Evolutionary conservation across 2,888 invertebrate species (phyloP).

Genomic region (Chouioia cunea): DNA sequence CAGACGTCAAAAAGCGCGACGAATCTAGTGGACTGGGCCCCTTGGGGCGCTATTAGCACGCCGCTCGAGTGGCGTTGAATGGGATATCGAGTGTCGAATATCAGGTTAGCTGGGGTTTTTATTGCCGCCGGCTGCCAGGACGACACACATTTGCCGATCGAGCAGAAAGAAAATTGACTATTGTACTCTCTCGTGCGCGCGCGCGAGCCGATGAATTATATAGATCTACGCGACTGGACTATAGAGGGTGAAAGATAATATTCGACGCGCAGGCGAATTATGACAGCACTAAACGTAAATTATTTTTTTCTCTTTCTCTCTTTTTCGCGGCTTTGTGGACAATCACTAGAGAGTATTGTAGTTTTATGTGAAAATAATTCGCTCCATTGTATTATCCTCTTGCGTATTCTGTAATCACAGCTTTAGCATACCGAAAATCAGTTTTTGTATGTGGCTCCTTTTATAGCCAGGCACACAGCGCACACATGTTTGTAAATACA

Average conservation of each 20-base stretch:
- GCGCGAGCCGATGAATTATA: constrained; percentile 14
- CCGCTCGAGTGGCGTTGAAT: constrained; percentile 46
- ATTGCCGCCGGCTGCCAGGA: constrained; percentile 33
- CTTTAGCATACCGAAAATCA: constrained; percentile 22
- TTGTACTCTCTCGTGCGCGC: constrained; percentile 30
- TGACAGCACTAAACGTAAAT: constrained; percentile 45
- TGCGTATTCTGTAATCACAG: background rate
- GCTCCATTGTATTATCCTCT: constrained; percentile 8
- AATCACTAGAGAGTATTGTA: constrained; percentile 39
- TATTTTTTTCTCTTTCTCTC: constrained; percentile 32
- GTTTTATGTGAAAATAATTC: constrained; percentile 46
- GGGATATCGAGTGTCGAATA: constrained; percentile 28
- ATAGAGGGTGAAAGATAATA: constrained; percentile 30
- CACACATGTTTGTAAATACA: background rate
- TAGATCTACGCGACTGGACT: constrained; percentile 1
- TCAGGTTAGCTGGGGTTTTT: constrained; percentile 45
- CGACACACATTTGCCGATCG: constrained; percentile 47
- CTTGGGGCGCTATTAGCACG: constrained; percentile 43
- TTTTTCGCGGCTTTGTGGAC: constrained; percentile 18
- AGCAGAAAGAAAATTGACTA: constrained; percentile 49
- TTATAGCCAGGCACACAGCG: no score
- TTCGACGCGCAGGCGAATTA: constrained; percentile 34
- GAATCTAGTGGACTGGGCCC: constrained; percentile 40
- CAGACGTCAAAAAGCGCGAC: constrained; percentile 36
- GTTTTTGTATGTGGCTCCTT: constrained; percentile 2